phyloP scores from a whole-genome alignment of 2,888 invertebrate genomes.

The Elysia crispata region DNA sequence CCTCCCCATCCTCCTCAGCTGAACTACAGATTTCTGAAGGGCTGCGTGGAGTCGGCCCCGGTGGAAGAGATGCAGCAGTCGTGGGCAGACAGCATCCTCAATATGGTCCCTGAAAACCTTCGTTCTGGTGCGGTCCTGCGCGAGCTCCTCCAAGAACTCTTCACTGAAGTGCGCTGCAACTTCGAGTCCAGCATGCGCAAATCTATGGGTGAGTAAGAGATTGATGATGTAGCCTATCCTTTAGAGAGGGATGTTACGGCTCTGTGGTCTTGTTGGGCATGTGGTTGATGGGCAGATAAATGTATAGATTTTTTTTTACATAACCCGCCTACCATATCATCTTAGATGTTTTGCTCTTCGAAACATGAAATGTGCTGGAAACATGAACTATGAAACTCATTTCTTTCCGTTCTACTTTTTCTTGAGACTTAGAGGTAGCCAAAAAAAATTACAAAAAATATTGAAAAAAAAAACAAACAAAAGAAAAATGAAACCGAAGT shows the following conservation, averaged over 20 bases:
- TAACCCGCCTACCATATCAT: too few relatives aligned
- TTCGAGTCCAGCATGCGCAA: constrained; percentile 76
- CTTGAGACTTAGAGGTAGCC: too few relatives aligned
- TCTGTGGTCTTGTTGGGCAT: too few relatives aligned
- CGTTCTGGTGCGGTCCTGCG: constrained; percentile 61
- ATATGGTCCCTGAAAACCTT: constrained; percentile 73
- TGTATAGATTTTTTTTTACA: neutral
- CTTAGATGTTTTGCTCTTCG: too few relatives aligned
- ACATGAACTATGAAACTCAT: too few relatives aligned
- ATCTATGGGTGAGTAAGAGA: constrained; percentile 72
- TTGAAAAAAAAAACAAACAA: too few relatives aligned
- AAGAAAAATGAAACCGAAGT: too few relatives aligned
- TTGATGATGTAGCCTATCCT: neutral
- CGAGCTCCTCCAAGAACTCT: constrained; percentile 69
- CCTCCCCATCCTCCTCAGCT: constrained; percentile 58
- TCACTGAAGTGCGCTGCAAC: constrained; percentile 73
- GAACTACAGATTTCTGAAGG: constrained; percentile 77
- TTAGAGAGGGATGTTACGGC: too few relatives aligned
- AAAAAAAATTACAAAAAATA: too few relatives aligned
- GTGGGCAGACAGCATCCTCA: constrained; percentile 74
- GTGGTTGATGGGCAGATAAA: neutral
- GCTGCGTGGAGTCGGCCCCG: constrained; percentile 76
- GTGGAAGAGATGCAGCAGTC: constrained; percentile 75
- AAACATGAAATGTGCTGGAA: too few relatives aligned
- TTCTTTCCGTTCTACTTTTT: too few relatives aligned